Conservation (phyloP, 2,797 vertebrate genomes). For the Octomys mimax region DNA sequence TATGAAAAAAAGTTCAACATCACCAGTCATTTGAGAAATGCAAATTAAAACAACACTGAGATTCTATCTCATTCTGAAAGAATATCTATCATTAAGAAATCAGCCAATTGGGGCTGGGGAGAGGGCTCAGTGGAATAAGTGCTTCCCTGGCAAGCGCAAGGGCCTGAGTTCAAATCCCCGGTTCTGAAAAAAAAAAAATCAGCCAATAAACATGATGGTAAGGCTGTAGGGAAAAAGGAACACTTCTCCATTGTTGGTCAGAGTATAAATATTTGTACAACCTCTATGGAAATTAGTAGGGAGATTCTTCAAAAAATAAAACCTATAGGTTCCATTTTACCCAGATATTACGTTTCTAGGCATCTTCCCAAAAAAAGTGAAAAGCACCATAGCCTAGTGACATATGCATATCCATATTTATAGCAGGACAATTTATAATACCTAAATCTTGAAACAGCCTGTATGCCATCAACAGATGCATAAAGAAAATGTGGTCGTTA, state of each 20-base stretch:
- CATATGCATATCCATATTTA: background rate
- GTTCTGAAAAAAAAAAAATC: too few species aligned
- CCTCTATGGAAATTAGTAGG: background rate
- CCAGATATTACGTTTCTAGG: background rate
- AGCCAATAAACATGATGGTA: background rate
- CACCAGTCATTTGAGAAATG: background rate
- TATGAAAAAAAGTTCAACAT: background rate
- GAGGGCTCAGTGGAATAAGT: too few species aligned
- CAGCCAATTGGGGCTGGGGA: too few species aligned
- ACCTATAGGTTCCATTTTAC: background rate
- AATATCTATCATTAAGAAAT: background rate
- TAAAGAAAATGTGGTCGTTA: background rate
- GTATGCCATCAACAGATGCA: background rate
- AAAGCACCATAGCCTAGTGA: background rate
- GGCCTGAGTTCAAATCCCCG: too few species aligned
- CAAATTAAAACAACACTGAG: background rate
- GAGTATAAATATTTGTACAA: background rate
- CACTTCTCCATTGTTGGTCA: background rate
- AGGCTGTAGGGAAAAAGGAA: background rate
- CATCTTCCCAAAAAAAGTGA: background rate
- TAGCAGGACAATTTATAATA: background rate
- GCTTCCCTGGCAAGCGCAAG: too few species aligned
- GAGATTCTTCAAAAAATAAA: background rate
- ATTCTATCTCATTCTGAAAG: background rate
- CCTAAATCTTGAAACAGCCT: background rate